Evolutionary conservation across 2,888 invertebrate genomes (phyloP).

Genomic region (Polietes domitor): DNA sequence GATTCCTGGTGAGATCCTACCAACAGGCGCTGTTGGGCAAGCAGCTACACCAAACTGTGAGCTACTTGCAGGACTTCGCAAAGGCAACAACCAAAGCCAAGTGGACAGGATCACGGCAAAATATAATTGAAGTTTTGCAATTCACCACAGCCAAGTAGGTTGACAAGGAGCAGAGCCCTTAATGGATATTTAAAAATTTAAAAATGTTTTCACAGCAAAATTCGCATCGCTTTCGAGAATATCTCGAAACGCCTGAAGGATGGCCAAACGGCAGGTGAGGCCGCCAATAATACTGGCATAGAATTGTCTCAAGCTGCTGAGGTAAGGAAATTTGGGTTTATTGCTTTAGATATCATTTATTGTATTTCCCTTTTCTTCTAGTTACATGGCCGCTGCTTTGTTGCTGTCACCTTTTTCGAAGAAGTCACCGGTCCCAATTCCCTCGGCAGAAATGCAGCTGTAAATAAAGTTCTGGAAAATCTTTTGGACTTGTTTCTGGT

Average conservation of each 20-base stretch:
- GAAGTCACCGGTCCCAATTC: conserved; percentile 81
- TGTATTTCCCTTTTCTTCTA: conserved; percentile 78
- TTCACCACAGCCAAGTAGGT: conserved; percentile 81
- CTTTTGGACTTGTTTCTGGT: conserved; percentile 90
- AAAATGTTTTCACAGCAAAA: conserved; percentile 83
- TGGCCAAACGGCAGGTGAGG: conserved; percentile 88
- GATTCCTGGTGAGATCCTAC: conserved; percentile 90
- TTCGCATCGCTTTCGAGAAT: conserved; percentile 85
- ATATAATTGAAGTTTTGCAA: conserved; percentile 81
- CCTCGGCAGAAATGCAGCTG: conserved; percentile 82
- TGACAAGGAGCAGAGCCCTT: neutral
- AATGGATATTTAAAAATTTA: too few relatives aligned
- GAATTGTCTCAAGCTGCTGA: conserved; percentile 91
- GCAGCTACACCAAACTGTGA: conserved; percentile 85
- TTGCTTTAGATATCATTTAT: neutral
- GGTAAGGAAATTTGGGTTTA: conserved; percentile 80
- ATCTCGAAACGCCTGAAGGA: conserved; percentile 85
- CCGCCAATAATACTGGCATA: conserved; percentile 93
- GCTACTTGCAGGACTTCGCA: conserved; percentile 82
- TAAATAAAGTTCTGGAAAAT: conserved; percentile 85
- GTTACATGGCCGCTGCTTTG: conserved; percentile 91
- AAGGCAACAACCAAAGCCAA: conserved; percentile 68
- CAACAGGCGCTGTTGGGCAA: conserved; percentile 84
- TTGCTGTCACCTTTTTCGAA: conserved; percentile 86
- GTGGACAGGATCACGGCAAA: conserved; percentile 76